Evolutionary conservation across 2,113 vertebrate species (phyloP).

Genomic region (Empidonax traillii): DNA sequence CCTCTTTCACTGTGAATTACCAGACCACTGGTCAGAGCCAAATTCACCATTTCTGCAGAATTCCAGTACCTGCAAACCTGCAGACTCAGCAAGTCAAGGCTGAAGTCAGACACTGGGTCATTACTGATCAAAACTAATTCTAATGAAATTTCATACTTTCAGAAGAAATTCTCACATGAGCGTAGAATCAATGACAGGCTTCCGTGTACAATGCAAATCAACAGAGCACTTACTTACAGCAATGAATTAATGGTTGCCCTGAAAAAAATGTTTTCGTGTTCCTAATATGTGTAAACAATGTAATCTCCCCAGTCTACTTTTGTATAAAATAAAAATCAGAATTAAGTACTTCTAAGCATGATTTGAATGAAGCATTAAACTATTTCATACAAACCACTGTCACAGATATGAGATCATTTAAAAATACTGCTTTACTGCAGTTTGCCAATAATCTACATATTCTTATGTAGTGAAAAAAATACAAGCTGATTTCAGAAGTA

Average conservation of each 20-base stretch:
- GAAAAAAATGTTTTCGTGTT: background rate
- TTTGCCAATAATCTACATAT: background rate
- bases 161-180: background rate
- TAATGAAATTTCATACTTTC: background rate
- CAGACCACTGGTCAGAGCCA: background rate
- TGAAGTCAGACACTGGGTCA: background rate
- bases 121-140: background rate
- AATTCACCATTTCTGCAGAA: background rate
- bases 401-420: background rate
- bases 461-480: background rate
- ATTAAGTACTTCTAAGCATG: background rate
- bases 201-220: background rate
- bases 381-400: background rate
- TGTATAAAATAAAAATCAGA: background rate
- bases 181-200: background rate
- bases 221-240: background rate
- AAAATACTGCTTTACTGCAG: background rate
- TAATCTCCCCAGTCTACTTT: background rate
- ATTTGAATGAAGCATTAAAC: background rate
- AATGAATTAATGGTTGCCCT: background rate
- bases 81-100: background rate
- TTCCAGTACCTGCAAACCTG: background rate
- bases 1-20: background rate
- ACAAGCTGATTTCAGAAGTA: background rate
- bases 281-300: background rate